These are phyloP conservation scores for Drosophila murphyi DNA, from an alignment of 1,140 invertebrate species.

Conservation along the genomic window DNA sequence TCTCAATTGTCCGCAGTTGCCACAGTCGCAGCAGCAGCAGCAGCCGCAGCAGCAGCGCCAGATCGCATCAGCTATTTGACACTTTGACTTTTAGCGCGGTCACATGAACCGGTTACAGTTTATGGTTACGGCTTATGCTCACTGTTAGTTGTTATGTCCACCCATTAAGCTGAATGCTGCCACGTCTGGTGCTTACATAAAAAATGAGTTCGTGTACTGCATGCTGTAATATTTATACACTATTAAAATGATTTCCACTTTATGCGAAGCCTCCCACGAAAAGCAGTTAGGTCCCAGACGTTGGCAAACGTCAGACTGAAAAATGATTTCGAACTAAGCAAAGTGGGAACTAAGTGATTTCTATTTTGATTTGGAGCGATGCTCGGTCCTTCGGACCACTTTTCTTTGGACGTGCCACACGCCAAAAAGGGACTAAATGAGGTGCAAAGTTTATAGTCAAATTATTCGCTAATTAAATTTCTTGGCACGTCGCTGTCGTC, in stretches of 20 bases:
- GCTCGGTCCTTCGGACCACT: slow-evolving; percentile 3
- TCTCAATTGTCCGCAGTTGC: slow-evolving; percentile 53
- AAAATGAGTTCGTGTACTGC: slow-evolving; percentile 67
- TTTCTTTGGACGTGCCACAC: slow-evolving; percentile 11
- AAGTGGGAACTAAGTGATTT: slow-evolving; percentile 39
- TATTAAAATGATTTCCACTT: slow-evolving; percentile 64
- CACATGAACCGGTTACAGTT: slow-evolving; percentile 43
- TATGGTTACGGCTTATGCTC: slow-evolving; percentile 31
- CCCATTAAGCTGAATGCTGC: slow-evolving; percentile 59
- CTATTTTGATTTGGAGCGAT: slow-evolving; percentile 47
- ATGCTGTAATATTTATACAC: slow-evolving; percentile 59
- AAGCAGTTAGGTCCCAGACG: background rate
- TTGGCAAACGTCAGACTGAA: slow-evolving; percentile 46
- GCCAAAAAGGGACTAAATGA: slow-evolving; percentile 26
- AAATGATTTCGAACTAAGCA: slow-evolving; percentile 55
- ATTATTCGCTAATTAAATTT: slow-evolving; percentile 77
- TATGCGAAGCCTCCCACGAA: slow-evolving; percentile 28
- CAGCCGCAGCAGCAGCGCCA: slow-evolving; percentile 21
- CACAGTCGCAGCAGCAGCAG: slow-evolving; percentile 17
- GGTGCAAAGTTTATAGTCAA: slow-evolving; percentile 48
- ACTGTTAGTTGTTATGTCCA: slow-evolving; percentile 44
- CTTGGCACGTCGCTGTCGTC: slow-evolving; percentile 54
- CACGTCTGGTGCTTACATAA: slow-evolving; percentile 66
- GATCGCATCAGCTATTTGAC: slow-evolving; percentile 61
- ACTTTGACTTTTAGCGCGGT: slow-evolving; percentile 60